Conservation (phyloP, 1,140 invertebrate species). For the Batillaria attramentaria region DNA sequence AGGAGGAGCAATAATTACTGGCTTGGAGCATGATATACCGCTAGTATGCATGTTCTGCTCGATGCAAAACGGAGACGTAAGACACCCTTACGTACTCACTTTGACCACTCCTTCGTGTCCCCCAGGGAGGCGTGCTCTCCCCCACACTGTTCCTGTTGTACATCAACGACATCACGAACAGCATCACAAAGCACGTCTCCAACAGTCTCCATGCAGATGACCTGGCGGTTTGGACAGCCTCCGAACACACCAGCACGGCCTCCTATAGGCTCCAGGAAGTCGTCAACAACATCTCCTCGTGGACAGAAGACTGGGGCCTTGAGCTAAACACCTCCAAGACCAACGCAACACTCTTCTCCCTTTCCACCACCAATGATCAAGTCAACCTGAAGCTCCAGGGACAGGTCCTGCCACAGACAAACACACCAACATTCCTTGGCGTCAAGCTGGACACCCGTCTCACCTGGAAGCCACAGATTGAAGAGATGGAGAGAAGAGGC, state of each 20-base stretch:
- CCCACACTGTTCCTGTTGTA: too few relatives aligned
- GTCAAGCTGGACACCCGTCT: constrained; percentile 23
- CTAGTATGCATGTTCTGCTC: too few relatives aligned
- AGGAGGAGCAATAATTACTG: too few relatives aligned
- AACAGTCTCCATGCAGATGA: constrained; percentile 29
- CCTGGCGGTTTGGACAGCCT: constrained; percentile 21
- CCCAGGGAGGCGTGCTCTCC: constrained; percentile 15
- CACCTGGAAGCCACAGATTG: constrained; percentile 35
- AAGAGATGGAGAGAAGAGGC: constrained; percentile 19
- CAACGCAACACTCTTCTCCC: constrained; percentile 30
- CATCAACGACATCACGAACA: constrained; percentile 8
- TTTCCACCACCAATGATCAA: constrained; percentile 26
- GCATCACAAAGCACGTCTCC: neutral
- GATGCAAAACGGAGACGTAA: too few relatives aligned
- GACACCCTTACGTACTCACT: too few relatives aligned
- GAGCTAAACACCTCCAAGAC: constrained; percentile 26
- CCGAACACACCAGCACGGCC: constrained; percentile 18
- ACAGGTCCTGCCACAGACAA: neutral
- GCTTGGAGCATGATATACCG: too few relatives aligned
- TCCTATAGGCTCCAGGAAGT: constrained; percentile 24
- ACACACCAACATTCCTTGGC: constrained; percentile 32
- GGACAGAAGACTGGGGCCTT: constrained; percentile 32
- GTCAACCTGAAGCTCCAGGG: constrained; percentile 22
- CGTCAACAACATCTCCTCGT: constrained; percentile 23
- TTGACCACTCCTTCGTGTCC: too few relatives aligned